phyloP scores from a whole-genome alignment of 2,888 invertebrate species.

The Eupithecia tripunctaria region DNA sequence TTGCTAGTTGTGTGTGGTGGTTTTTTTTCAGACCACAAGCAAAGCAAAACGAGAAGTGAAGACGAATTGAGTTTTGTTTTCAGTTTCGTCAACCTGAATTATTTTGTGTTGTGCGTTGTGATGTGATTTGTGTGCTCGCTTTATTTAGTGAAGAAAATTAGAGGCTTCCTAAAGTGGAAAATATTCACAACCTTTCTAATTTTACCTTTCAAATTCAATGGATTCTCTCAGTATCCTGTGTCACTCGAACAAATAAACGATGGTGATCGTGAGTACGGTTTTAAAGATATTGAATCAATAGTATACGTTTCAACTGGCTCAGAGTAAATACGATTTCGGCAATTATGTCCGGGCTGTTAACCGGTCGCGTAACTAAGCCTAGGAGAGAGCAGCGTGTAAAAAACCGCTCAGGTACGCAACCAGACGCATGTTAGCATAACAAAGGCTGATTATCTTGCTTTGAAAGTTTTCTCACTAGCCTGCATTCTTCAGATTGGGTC shows the following conservation, averaged over 20 bases:
- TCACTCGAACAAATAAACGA: slow-evolving; percentile 53
- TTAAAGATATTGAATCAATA: slow-evolving; percentile 60
- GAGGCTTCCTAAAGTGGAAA: slow-evolving; percentile 42
- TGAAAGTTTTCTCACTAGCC: slow-evolving; percentile 55
- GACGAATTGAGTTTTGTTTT: background rate
- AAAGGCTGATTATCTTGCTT: slow-evolving; percentile 65
- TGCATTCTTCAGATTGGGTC: slow-evolving; percentile 50
- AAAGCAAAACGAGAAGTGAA: background rate
- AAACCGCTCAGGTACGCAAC: slow-evolving; percentile 74
- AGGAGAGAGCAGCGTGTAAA: slow-evolving; percentile 69
- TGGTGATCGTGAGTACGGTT: slow-evolving; percentile 69
- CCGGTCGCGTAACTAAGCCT: slow-evolving; percentile 75
- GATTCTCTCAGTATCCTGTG: slow-evolving; percentile 42
- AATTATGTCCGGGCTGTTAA: slow-evolving; percentile 74
- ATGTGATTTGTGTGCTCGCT: slow-evolving; percentile 19
- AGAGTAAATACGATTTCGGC: slow-evolving; percentile 48
- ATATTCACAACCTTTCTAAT: background rate
- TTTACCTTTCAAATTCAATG: too few species aligned
- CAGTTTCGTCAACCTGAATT: background rate
- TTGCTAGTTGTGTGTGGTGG: too few species aligned
- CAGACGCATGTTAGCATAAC: slow-evolving; percentile 62
- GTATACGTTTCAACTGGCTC: slow-evolving; percentile 48
- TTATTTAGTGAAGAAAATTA: slow-evolving; percentile 44
- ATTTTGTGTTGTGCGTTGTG: background rate
- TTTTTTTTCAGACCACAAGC: background rate